Conservation (phyloP, 2,113 vertebrate genomes). For the Chaetodon trifascialis region DNA sequence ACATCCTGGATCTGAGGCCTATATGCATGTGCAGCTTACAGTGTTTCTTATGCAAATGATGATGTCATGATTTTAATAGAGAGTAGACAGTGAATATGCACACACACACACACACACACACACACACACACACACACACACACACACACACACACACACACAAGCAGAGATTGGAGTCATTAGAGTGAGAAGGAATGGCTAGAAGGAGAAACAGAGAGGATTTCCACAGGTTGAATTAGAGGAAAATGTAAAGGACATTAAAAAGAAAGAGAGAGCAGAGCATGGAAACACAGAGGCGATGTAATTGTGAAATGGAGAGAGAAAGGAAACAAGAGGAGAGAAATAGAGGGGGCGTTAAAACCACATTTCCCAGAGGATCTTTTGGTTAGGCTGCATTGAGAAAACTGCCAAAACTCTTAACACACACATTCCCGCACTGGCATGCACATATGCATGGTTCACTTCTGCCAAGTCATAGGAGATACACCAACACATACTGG, state of each 20-base stretch:
- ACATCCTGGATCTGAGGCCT: conserved; percentile 44
- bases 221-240: conserved; percentile 32
- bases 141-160: background rate
- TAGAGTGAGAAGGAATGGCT: conserved; percentile 3
- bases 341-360: conserved; percentile 73
- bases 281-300: conserved; percentile 35
- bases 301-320: conserved; percentile 59
- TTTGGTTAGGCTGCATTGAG: conserved; percentile 65
- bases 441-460: conserved; percentile 57
- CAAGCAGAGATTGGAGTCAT: background rate
- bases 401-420: conserved; percentile 76
- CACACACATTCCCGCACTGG: conserved; percentile 68
- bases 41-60: conserved; percentile 62
- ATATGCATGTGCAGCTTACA: conserved; percentile 31
- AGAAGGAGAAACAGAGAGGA: background rate
- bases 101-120: background rate
- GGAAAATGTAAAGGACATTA: conserved; percentile 1
- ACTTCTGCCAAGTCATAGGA: conserved; percentile 70
- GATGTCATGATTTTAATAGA: conserved; percentile 47
- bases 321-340: conserved; percentile 56
- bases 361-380: conserved; percentile 76
- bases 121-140: too few species aligned
- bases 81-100: conserved; percentile 37
- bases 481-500: conserved; percentile 65
- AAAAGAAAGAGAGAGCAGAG: conserved; percentile 24